Conservation (phyloP, 2,888 invertebrate genomes). For the Phaonia tiefii region DNA sequence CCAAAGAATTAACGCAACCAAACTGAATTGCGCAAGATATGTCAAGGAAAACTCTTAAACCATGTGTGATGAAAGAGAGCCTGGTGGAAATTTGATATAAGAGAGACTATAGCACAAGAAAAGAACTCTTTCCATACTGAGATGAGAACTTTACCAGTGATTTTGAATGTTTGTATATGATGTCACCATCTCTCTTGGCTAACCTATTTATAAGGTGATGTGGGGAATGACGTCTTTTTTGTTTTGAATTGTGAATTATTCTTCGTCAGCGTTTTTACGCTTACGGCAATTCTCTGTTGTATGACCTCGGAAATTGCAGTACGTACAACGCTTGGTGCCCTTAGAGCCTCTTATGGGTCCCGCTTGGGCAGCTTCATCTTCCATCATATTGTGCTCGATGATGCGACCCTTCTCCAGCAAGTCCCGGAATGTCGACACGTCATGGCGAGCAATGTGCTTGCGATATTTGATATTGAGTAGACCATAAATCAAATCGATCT, state of each 20-base stretch:
- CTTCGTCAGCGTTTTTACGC: slow-evolving; percentile 63
- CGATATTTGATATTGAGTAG: slow-evolving; percentile 74
- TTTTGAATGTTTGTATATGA: neutral
- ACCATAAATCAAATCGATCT: slow-evolving; percentile 77
- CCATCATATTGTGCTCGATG: slow-evolving; percentile 72
- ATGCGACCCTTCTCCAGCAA: slow-evolving; percentile 75
- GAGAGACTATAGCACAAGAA: slow-evolving; percentile 21
- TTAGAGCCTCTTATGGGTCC: slow-evolving; percentile 69
- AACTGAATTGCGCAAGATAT: slow-evolving; percentile 43
- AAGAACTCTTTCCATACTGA: slow-evolving; percentile 22
- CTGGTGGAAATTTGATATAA: too few relatives aligned
- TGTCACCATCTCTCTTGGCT: neutral
- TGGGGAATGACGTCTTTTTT: neutral
- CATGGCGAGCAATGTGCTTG: slow-evolving; percentile 74
- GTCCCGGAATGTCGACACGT: slow-evolving; percentile 74
- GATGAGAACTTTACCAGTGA: neutral
- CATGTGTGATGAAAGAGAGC: slow-evolving; percentile 48
- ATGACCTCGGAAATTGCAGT: slow-evolving; percentile 77
- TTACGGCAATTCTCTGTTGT: slow-evolving; percentile 75
- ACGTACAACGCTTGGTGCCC: slow-evolving; percentile 73
- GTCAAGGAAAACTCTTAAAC: slow-evolving; percentile 9
- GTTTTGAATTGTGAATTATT: slow-evolving; percentile 10
- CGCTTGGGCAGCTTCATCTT: slow-evolving; percentile 49
- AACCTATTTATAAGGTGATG: neutral
- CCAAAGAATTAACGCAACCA: slow-evolving; percentile 41